Base-by-base conservation (phyloP, 2,797 vertebrate species). In the Agapornis canus region DNA sequence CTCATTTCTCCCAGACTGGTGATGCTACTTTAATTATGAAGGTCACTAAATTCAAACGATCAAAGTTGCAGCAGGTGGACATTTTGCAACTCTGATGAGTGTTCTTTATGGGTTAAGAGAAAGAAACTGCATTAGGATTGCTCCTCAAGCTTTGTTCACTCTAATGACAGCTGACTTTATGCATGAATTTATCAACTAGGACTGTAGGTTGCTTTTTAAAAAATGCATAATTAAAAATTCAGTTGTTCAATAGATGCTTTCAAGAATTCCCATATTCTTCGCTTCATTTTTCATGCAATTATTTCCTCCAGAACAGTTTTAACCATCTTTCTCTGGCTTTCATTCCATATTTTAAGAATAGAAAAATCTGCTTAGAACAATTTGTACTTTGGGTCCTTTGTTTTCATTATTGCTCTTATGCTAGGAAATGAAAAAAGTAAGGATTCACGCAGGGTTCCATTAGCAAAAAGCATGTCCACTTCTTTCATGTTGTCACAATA, bases 181-280 rank as follows among this genome's bases (percentile, higher is more conserved):
- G 18, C 49, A 47, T 17, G 6, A 66, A 35, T 79, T 90, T 90
- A 86, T 79, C 40, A 91, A 22, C 11, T 49, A 49, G 12, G 31
- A 68, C 27, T 57, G 63, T 47, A 0, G 0, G 18, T 60, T 12
- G 6, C 18, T 65, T 91, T 92, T 63, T 18, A 6, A 77, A 80
- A 89, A 83, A 71, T 47, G 6, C 5, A 3, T 70, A 86, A 88
- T 90, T 93, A 88, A 91, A 94, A 90, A 66, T 42, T 89, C 52
- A 45, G 60, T 91, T 79, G 18, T 79, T 95, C 51, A 90, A 39
- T 90, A 86, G 29, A 39, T 66, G 42, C 77, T 92, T 92, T 94
- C 39, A 76, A 87, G 63, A 79, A 81, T 69, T 94, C 37, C 83
- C 17, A 26, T 15, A 51, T 81, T 76, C 13, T 6, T 86, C 47